phyloP scores from a whole-genome alignment of 2,113 vertebrate genomes.

The Hypanus sabinus region DNA sequence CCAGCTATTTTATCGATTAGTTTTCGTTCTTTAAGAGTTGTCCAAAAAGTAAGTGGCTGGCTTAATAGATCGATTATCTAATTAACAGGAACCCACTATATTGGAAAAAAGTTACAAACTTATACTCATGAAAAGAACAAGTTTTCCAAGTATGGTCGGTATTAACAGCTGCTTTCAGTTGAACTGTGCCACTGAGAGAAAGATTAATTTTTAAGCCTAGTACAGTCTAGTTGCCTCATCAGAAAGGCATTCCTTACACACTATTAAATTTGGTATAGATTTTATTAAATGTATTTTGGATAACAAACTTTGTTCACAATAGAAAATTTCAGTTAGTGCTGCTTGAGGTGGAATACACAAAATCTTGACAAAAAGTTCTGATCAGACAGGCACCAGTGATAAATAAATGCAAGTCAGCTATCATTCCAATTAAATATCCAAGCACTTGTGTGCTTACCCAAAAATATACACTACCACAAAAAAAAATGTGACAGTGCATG shows the following conservation, averaged over 20 bases:
- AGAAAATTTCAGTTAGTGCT: slow-evolving; percentile 26
- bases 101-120: background rate
- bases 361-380: background rate
- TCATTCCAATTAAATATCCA: background rate
- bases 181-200: background rate
- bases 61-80: too few relatives aligned
- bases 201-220: background rate
- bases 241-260: background rate
- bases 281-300: slow-evolving; percentile 23
- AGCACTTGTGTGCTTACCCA: background rate
- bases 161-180: background rate
- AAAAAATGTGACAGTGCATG: background rate
- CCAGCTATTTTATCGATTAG: too few relatives aligned
- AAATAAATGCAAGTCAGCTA: background rate
- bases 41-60: too few relatives aligned
- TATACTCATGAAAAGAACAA: background rate
- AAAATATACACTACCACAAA: background rate
- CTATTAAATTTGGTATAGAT: background rate
- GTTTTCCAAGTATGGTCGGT: background rate
- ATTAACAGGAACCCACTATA: too few relatives aligned
- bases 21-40: too few relatives aligned
- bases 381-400: slow-evolving; percentile 1
- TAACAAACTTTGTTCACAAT: slow-evolving; percentile 36
- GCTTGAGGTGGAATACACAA: slow-evolving; percentile 12
- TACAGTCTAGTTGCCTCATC: background rate